Conservation (phyloP, 2,797 vertebrate genomes). For the Oophaga sylvatica region DNA sequence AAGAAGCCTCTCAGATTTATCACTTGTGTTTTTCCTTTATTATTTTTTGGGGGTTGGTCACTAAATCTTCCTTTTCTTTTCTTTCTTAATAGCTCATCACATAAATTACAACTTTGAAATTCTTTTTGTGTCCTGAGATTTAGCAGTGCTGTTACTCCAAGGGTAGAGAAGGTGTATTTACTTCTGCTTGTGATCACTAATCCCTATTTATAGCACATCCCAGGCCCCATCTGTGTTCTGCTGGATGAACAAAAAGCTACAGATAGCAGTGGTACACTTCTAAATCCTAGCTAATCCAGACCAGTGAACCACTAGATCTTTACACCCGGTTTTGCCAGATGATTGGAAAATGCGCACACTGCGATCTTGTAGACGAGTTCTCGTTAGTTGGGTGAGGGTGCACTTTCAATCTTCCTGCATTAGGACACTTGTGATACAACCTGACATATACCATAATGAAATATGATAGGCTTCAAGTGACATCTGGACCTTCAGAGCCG, state of each 20-base stretch:
- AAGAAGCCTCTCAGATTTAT: not conserved
- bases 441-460: too few species aligned
- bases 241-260: not conserved
- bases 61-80: too few species aligned
- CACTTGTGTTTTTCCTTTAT: too few species aligned
- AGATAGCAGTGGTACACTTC: not conserved
- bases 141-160: not conserved
- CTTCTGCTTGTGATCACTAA: slow-evolving; percentile 6
- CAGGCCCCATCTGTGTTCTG: slow-evolving; percentile 1
- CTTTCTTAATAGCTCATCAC: too few species aligned
- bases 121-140: not conserved
- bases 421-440: too few species aligned
- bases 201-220: slow-evolving; percentile 16
- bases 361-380: too few species aligned
- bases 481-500: too few species aligned
- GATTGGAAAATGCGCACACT: too few species aligned
- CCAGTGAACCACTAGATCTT: not conserved
- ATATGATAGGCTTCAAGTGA: too few species aligned
- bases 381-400: too few species aligned
- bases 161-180: not conserved
- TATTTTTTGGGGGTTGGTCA: not conserved
- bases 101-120: not conserved
- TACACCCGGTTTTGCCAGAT: too few species aligned
- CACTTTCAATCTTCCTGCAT: too few species aligned
- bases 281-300: not conserved